A percentile compares a stretch with the other conserved stretches of the same genome.
Conservation (phyloP, 2,888 invertebrate species). For the Incurvaria masculella region DNA sequence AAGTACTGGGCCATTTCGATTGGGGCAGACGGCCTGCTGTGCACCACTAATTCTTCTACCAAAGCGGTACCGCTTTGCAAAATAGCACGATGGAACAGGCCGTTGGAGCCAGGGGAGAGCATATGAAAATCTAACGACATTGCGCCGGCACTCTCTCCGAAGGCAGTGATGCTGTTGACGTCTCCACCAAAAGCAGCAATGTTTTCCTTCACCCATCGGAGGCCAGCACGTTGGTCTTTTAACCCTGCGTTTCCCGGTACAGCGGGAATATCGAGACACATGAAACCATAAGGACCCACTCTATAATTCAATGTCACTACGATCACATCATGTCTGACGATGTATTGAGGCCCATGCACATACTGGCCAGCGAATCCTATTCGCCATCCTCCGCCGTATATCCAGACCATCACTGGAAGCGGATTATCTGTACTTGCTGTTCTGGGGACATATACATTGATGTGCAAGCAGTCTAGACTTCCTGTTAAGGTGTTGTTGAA, state of each 20-base stretch:
- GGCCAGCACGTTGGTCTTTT: conserved; percentile 79
- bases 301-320: background rate
- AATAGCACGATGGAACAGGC: conserved; percentile 25
- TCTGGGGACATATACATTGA: conserved; percentile 30
- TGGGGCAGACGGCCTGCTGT: conserved; percentile 22
- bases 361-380: conserved; percentile 23
- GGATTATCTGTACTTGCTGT: conserved; percentile 22
- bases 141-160: conserved; percentile 79
- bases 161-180: conserved; percentile 69
- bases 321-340: background rate
- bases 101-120: conserved; percentile 22
- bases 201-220: conserved; percentile 83
- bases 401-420: conserved; percentile 30
- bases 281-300: background rate
- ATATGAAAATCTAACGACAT: conserved; percentile 29
- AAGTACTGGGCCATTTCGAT: conserved; percentile 23
- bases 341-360: conserved; percentile 25
- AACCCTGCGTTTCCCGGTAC: conserved; percentile 71
- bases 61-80: conserved; percentile 28
- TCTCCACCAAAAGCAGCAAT: conserved; percentile 80
- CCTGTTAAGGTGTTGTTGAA: background rate
- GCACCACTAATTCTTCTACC: conserved; percentile 18
- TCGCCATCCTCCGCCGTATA: conserved; percentile 27
- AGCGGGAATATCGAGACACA: background rate
- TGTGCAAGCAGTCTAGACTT: background rate